phyloP scores from a whole-genome alignment of 2,888 invertebrate genomes.

The Amiota mariae region DNA sequence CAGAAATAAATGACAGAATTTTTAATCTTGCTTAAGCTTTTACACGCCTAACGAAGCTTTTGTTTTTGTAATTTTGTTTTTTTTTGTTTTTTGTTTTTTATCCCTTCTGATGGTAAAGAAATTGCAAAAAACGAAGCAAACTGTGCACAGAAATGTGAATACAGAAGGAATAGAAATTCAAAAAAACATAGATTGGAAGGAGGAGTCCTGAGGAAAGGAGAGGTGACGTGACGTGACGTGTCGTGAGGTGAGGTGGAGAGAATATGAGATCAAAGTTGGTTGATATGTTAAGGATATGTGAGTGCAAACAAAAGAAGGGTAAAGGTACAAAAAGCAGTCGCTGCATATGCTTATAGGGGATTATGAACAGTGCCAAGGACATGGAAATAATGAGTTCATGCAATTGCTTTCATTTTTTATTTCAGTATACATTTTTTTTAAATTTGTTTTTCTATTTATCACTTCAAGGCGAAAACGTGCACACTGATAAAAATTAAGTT shows the following conservation, averaged over 20 bases:
- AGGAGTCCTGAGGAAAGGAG: background rate
- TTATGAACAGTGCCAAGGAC: conserved; percentile 28
- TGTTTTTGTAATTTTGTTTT: conserved; percentile 14
- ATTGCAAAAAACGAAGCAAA: background rate
- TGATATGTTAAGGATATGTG: too few relatives aligned
- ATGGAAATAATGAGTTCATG: conserved; percentile 32
- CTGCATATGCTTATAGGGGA: background rate
- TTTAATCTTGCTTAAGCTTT: conserved; percentile 34
- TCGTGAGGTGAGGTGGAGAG: background rate
- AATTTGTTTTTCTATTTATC: background rate
- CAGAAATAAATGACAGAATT: conserved; percentile 27
- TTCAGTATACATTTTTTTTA: background rate
- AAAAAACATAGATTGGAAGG: background rate
- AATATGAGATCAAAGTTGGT: too few relatives aligned
- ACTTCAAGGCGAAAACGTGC: background rate
- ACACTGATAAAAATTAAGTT: conserved; percentile 15
- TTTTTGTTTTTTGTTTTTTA: background rate
- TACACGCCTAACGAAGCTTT: conserved; percentile 31
- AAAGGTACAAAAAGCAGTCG: background rate
- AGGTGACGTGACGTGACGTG: too few relatives aligned
- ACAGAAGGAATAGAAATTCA: conserved; percentile 10
- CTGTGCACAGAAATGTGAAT: background rate
- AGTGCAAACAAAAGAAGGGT: too few relatives aligned
- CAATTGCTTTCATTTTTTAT: background rate
- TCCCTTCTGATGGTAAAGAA: background rate